Conservation (phyloP, 2,797 vertebrate genomes). For the Pseudotriccus pelzelni region DNA sequence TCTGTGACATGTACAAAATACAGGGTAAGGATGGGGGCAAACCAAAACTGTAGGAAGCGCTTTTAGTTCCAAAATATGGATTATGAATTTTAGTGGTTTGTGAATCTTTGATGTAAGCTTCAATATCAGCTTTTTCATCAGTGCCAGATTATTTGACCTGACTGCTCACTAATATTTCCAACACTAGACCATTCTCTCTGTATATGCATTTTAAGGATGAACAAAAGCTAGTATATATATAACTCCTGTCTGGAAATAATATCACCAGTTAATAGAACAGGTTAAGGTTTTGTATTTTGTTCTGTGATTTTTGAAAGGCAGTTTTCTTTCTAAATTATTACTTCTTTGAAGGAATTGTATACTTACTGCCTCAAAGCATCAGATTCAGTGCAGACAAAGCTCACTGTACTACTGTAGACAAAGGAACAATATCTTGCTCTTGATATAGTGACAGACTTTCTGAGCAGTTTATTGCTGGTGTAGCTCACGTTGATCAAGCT, state of each 20-base stretch:
- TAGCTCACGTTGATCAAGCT: not conserved
- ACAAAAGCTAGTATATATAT: not conserved
- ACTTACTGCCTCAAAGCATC: not conserved
- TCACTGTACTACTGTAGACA: not conserved
- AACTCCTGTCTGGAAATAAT: not conserved
- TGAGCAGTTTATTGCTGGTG: not conserved
- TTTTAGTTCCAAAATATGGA: not conserved
- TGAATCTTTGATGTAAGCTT: not conserved
- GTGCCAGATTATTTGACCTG: not conserved
- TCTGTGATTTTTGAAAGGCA: conserved; percentile 15
- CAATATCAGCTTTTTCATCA: not conserved
- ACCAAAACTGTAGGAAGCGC: not conserved
- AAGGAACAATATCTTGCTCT: not conserved
- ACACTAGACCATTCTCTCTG: not conserved
- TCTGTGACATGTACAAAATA: not conserved
- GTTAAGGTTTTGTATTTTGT: not conserved
- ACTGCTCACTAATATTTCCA: not conserved
- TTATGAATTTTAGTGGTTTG: not conserved
- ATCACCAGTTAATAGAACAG: not conserved
- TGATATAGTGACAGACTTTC: not conserved
- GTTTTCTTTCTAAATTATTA: conserved; percentile 9
- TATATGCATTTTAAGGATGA: not conserved
- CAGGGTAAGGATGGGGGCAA: not conserved
- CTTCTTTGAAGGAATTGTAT: not conserved
- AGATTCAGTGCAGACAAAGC: not conserved